Conservation (phyloP, 2,113 vertebrate genomes). For the Catagonus wagneri region DNA sequence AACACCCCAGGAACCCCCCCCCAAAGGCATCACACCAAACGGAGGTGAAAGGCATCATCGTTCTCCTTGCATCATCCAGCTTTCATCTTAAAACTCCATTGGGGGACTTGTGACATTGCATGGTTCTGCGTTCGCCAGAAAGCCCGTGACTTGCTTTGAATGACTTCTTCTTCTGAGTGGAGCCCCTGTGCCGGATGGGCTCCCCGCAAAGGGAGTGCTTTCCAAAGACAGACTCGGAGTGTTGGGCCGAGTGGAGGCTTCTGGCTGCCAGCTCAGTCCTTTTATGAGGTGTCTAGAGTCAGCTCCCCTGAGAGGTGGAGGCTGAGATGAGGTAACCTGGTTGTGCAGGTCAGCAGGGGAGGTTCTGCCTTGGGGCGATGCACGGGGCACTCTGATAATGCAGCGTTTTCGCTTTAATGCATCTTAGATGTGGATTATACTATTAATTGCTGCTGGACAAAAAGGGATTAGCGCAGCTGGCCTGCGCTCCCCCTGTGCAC, state of each 20-base stretch:
- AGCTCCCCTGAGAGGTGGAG: constrained; percentile 54
- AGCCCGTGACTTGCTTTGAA: not conserved
- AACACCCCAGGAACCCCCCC: not conserved
- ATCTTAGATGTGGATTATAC: constrained; percentile 79
- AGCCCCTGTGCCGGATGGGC: fast-evolving
- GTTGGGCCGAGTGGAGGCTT: not conserved
- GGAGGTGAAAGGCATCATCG: not conserved
- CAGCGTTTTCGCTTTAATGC: constrained; percentile 73
- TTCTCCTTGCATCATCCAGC: not conserved
- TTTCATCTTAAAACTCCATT: not conserved
- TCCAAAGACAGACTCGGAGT: not conserved
- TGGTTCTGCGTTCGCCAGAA: not conserved
- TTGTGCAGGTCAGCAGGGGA: constrained; percentile 69
- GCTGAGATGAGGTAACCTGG: constrained; percentile 71
- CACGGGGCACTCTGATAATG: constrained; percentile 53
- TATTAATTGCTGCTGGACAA: constrained; percentile 81
- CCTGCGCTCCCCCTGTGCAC: constrained; percentile 52
- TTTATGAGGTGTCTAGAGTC: constrained; percentile 74
- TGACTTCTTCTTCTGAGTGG: not conserved
- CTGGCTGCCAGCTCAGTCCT: constrained; percentile 60
- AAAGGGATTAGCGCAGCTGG: constrained; percentile 73
- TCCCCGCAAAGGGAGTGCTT: not conserved
- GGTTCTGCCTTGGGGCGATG: constrained; percentile 62
- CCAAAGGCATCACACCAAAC: not conserved
- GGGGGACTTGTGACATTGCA: not conserved